phyloP scores from a whole-genome alignment of 2,113 vertebrate genomes.

The Epinephelus moara region DNA sequence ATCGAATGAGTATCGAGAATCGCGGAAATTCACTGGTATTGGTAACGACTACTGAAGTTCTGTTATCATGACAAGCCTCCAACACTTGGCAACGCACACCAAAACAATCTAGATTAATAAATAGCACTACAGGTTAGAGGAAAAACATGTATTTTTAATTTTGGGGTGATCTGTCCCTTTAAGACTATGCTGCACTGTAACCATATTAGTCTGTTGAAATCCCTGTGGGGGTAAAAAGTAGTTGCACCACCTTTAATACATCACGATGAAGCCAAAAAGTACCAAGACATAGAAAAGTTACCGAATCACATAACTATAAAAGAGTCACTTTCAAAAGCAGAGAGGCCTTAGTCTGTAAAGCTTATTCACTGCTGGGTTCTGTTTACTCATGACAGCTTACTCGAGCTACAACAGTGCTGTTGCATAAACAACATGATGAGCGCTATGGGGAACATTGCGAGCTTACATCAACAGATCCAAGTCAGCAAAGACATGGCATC shows the following conservation, averaged over 20 bases:
- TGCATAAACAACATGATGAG: conserved; percentile 48
- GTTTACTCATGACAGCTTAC: conserved; percentile 45
- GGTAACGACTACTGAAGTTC: too few species aligned
- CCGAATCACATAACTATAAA: background rate
- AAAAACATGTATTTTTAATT: too few species aligned
- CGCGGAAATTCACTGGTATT: too few species aligned
- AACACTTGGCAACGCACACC: too few species aligned
- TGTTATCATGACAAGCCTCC: too few species aligned
- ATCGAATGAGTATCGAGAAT: too few species aligned
- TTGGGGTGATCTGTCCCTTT: too few species aligned
- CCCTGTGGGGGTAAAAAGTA: background rate
- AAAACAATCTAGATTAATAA: too few species aligned
- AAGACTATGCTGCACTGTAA: background rate
- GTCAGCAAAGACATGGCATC: conserved; percentile 20
- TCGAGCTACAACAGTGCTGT: conserved; percentile 16
- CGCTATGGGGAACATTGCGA: conserved; percentile 33
- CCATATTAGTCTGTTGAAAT: background rate
- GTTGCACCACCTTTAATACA: background rate
- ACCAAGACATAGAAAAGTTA: background rate
- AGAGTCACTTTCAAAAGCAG: conserved; percentile 2
- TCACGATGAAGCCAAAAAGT: background rate
- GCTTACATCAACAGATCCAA: conserved; percentile 46
- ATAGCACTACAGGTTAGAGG: too few species aligned
- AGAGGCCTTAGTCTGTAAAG: background rate
- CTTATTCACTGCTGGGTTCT: conserved; percentile 17